Percentiles rank a stretch among this genome's conserved stretches.
These are phyloP conservation scores for Enteromius thamalakanensis DNA, from an alignment of 2,797 vertebrate species.

Conservation along the genomic window DNA sequence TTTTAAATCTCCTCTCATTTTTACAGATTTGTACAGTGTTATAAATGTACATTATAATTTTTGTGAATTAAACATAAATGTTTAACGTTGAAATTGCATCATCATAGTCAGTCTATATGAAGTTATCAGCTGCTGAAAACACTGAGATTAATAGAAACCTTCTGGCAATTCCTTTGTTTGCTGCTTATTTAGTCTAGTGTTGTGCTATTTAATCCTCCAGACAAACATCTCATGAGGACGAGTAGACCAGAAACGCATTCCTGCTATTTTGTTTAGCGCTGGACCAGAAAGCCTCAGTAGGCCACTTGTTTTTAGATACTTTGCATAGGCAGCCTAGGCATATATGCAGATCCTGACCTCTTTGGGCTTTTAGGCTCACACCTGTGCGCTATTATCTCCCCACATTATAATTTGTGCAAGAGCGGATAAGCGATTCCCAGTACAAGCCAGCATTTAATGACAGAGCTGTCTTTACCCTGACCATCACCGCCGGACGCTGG, in stretches of 20 bases:
- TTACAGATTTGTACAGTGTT: not conserved
- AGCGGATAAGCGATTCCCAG: slow-evolving; percentile 29
- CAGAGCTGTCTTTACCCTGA: slow-evolving; percentile 95
- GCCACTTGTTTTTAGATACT: not conserved
- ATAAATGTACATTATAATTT: not conserved
- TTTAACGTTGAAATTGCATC: not conserved
- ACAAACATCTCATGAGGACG: not conserved
- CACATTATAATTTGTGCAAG: slow-evolving; percentile 53
- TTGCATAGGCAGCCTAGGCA: slow-evolving; percentile 30
- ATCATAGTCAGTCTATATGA: not conserved
- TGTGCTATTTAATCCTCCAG: not conserved
- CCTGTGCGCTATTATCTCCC: slow-evolving; percentile 26
- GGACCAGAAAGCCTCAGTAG: slow-evolving; percentile 20
- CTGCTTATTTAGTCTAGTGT: no score
- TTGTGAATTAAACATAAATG: no score
- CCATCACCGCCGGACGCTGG: slow-evolving; percentile 86
- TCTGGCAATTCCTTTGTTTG: no score
- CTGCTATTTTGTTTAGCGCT: slow-evolving; percentile 30
- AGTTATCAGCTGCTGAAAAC: not conserved
- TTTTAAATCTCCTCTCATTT: not conserved
- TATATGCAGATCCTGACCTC: slow-evolving; percentile 35
- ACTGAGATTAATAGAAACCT: slow-evolving; percentile 1
- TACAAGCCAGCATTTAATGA: slow-evolving; percentile 81
- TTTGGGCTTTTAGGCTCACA: slow-evolving; percentile 19
- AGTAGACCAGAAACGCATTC: not conserved